These are phyloP conservation scores for Malacosoma neustria DNA, from an alignment of 2,888 invertebrate genomes.

Conservation along the genomic window DNA sequence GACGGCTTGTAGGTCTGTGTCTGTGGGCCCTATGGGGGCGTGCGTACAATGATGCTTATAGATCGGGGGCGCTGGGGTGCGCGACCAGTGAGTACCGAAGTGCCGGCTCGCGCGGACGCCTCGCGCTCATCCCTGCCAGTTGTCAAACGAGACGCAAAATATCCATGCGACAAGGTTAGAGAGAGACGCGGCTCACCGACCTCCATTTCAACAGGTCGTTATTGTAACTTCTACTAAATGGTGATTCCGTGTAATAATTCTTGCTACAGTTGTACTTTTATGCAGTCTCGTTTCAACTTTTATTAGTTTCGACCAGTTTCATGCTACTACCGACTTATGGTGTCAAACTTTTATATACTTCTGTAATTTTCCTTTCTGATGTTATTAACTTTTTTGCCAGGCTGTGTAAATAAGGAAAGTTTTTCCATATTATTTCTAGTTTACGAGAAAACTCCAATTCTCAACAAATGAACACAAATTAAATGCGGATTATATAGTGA, in stretches of 20 bases:
- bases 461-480: too few relatives aligned
- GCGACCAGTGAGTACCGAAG: constrained; percentile 55
- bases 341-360: background rate
- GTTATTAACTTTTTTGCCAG: background rate
- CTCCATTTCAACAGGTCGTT: constrained; percentile 69
- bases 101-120: constrained; percentile 58
- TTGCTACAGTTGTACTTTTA: constrained; percentile 42
- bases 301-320: constrained; percentile 30
- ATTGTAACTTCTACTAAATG: constrained; percentile 63
- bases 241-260: constrained; percentile 61
- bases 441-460: too few relatives aligned
- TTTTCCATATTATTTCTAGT: background rate
- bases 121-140: constrained; percentile 25
- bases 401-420: background rate
- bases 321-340: constrained; percentile 5
- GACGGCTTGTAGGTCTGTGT: constrained; percentile 24
- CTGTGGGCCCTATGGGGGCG: constrained; percentile 39
- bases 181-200: constrained; percentile 39
- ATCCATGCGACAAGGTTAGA: constrained; percentile 33
- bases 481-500: too few relatives aligned
- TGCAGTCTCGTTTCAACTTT: constrained; percentile 43
- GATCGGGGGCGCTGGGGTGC: constrained; percentile 61
- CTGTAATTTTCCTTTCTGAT: background rate
- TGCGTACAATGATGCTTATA: constrained; percentile 52
- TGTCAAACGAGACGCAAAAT: constrained; percentile 41